These are phyloP conservation scores for Drosophila miranda DNA, from an alignment of 1,140 invertebrate species.

Conservation along the genomic window DNA sequence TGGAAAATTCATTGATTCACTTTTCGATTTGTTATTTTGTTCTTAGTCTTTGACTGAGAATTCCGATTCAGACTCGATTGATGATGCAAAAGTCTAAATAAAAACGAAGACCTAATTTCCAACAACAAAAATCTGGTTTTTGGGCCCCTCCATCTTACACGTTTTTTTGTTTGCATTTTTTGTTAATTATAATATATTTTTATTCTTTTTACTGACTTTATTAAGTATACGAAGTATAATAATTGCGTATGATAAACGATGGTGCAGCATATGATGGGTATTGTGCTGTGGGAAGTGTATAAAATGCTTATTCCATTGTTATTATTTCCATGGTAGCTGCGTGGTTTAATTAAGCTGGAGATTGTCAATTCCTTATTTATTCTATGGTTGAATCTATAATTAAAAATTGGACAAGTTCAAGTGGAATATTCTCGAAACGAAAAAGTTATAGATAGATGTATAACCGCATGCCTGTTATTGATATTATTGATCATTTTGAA, in stretches of 20 bases:
- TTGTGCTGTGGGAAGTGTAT: constrained; percentile 29
- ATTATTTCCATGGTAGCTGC: not conserved
- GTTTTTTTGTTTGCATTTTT: constrained; percentile 5
- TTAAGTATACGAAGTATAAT: constrained; percentile 18
- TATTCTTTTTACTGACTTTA: constrained; percentile 28
- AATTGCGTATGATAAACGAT: constrained; percentile 44
- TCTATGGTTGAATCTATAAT: no score
- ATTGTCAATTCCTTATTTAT: no score
- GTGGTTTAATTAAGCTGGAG: not conserved
- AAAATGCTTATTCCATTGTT: constrained; percentile 12
- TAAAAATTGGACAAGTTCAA: no score
- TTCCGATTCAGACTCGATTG: constrained; percentile 6
- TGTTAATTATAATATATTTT: constrained; percentile 43
- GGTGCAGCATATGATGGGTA: not conserved
- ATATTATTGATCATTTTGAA: no score
- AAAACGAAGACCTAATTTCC: constrained; percentile 78
- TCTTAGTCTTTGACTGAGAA: constrained; percentile 25
- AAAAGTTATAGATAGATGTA: no score
- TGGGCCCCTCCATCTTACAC: constrained; percentile 22
- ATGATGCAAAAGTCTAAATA: constrained; percentile 77
- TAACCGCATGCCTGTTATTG: no score
- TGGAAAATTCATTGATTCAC: constrained; percentile 55
- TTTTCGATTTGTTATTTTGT: constrained; percentile 39
- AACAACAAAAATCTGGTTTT: constrained; percentile 55
- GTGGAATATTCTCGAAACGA: no score